A percentile compares a stretch with the other conserved stretches of the same genome.
Evolutionary conservation across 2,888 invertebrate species (phyloP).

Genomic region (Caenorhabditis doughertyi): DNA sequence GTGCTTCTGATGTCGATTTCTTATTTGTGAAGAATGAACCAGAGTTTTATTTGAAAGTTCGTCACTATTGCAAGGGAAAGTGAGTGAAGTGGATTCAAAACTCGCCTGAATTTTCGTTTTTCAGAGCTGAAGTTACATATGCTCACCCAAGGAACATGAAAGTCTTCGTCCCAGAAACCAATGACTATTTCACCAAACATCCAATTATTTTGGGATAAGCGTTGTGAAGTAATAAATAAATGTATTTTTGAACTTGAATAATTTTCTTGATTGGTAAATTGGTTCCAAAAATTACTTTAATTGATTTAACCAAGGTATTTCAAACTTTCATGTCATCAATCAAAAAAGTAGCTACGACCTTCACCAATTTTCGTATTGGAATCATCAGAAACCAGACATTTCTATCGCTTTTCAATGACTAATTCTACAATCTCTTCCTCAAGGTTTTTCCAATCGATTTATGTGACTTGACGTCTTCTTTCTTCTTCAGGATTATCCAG

Average conservation of each 20-base stretch:
- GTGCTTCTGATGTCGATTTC: conserved; percentile 76
- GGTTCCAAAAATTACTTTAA: background rate
- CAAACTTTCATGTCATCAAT: conserved; percentile 5
- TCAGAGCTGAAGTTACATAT: conserved; percentile 58
- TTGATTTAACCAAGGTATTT: background rate
- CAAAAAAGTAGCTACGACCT: conserved; percentile 28
- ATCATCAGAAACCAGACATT: conserved; percentile 39
- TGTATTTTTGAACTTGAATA: background rate
- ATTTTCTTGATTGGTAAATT: background rate
- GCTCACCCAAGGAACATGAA: conserved; percentile 50
- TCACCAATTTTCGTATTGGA: conserved; percentile 20
- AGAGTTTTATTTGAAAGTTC: conserved; percentile 76
- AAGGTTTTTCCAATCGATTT: conserved; percentile 46
- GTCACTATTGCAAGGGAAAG: conserved; percentile 74
- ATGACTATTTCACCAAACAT: conserved; percentile 76
- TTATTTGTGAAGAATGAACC: conserved; percentile 74
- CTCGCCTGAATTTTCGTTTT: too few relatives aligned
- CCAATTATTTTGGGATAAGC: conserved; percentile 75
- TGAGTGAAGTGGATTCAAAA: too few relatives aligned
- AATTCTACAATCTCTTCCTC: conserved; percentile 18
- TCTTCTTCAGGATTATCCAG: conserved; percentile 31
- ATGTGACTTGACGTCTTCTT: background rate
- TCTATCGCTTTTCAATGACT: conserved; percentile 45
- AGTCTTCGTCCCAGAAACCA: conserved; percentile 74
- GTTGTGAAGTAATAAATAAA: background rate